Evolutionary conservation across 2,797 vertebrate species (phyloP).

Genomic region (Melanogrammus aeglefinus): DNA sequence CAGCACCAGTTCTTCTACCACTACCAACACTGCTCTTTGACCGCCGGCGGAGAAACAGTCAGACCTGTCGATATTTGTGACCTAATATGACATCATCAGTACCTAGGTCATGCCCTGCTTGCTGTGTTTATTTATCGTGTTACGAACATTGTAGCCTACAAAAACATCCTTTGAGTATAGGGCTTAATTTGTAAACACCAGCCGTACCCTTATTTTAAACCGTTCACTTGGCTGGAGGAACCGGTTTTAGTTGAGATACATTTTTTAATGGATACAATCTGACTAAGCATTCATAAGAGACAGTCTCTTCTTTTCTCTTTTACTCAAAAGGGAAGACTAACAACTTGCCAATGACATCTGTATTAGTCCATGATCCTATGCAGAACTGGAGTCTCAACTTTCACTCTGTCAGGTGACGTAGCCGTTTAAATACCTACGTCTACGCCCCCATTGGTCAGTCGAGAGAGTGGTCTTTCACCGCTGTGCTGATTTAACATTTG

Average conservation of each 20-base stretch:
- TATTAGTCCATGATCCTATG: neutral
- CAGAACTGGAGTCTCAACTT: slow-evolving; percentile 14
- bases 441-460: slow-evolving; percentile 50
- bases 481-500: slow-evolving; percentile 58
- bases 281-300: neutral
- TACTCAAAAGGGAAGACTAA: neutral
- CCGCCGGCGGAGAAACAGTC: neutral
- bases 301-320: neutral
- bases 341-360: neutral
- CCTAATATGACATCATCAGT: neutral
- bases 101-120: neutral
- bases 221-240: neutral
- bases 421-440: slow-evolving; percentile 40
- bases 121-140: neutral
- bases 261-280: neutral
- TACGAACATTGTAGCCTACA: neutral
- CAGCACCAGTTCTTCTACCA: neutral
- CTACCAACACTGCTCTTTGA: slow-evolving; percentile 16
- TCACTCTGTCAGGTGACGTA: slow-evolving; percentile 22
- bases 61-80: too few relatives aligned
- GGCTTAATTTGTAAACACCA: too few relatives aligned
- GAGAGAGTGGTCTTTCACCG: neutral
- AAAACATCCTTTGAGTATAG: neutral
- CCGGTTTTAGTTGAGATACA: neutral
- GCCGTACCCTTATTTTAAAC: too few relatives aligned